Conservation (phyloP, 2,113 vertebrate species). For the Atlantisia rogersi region DNA sequence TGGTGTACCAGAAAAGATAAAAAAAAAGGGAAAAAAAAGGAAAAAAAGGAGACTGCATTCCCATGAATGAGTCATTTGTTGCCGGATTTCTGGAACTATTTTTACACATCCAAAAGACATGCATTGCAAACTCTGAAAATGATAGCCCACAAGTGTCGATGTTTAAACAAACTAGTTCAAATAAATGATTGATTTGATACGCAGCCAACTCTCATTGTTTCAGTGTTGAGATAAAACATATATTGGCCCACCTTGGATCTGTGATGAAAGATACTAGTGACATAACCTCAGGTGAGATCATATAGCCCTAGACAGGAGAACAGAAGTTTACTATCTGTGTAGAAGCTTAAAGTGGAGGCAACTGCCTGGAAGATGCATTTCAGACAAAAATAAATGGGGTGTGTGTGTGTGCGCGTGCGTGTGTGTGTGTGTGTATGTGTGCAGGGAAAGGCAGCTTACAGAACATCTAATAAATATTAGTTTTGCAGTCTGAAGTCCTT, state of each 20-base stretch:
- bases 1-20: not conserved
- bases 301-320: not conserved
- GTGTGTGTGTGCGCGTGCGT: no score
- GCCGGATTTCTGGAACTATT: not conserved
- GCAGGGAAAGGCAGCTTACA: not conserved
- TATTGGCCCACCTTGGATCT: not conserved
- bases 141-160: fast-evolving
- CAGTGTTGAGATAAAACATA: not conserved
- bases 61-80: not conserved
- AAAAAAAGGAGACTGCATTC: not conserved
- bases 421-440: no score
- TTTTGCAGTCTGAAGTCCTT: not conserved
- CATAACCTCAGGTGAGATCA: not conserved
- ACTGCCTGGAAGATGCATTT: not conserved
- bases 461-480: not conserved
- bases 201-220: not conserved
- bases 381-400: not conserved
- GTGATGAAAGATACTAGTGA: not conserved
- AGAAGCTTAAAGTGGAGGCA: not conserved
- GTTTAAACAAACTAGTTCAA: not conserved
- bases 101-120: not conserved
- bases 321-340: not conserved
- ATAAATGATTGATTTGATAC: not conserved
- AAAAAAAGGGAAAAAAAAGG: no score
- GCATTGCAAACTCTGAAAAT: not conserved